Conservation (phyloP, 2,888 invertebrate genomes). For the Ichneumoninae sp. region DNA sequence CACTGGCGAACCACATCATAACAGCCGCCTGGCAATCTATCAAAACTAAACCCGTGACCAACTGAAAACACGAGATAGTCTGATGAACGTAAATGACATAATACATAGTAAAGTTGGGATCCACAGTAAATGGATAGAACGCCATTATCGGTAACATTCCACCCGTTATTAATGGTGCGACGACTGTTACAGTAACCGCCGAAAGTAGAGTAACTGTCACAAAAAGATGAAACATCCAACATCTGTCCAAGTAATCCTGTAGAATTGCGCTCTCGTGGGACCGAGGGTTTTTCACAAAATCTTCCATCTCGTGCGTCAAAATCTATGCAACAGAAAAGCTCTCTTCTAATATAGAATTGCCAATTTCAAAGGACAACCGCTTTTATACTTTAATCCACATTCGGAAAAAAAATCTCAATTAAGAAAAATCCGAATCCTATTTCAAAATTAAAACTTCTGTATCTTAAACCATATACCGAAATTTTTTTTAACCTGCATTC, state of each 20-base stretch:
- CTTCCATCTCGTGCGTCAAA: constrained; percentile 45
- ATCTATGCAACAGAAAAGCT: constrained; percentile 25
- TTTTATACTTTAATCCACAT: no score
- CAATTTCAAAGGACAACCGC: no score
- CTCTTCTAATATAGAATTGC: not conserved
- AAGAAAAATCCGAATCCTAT: no score
- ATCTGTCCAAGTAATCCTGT: constrained; percentile 62
- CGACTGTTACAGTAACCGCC: not conserved
- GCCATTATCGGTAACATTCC: constrained; percentile 12
- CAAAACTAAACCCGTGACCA: constrained; percentile 52
- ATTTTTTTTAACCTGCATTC: not conserved
- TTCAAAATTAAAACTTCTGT: no score
- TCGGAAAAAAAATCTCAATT: no score
- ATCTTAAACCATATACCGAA: no score
- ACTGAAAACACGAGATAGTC: constrained; percentile 37
- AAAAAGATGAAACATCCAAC: constrained; percentile 41
- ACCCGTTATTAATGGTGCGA: not conserved
- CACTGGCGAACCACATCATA: constrained; percentile 70
- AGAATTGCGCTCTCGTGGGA: constrained; percentile 49
- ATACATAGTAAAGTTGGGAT: not conserved
- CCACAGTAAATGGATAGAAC: constrained; percentile 61
- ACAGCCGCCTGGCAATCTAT: constrained; percentile 69
- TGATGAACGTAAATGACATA: constrained; percentile 51
- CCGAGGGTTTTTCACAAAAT: constrained; percentile 25
- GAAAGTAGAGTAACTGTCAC: constrained; percentile 37